Percentiles rank a stretch among this genome's conserved stretches.
Evolutionary conservation across 2,113 vertebrate genomes (phyloP).

Genomic region (Microcebus lehilahytsara): DNA sequence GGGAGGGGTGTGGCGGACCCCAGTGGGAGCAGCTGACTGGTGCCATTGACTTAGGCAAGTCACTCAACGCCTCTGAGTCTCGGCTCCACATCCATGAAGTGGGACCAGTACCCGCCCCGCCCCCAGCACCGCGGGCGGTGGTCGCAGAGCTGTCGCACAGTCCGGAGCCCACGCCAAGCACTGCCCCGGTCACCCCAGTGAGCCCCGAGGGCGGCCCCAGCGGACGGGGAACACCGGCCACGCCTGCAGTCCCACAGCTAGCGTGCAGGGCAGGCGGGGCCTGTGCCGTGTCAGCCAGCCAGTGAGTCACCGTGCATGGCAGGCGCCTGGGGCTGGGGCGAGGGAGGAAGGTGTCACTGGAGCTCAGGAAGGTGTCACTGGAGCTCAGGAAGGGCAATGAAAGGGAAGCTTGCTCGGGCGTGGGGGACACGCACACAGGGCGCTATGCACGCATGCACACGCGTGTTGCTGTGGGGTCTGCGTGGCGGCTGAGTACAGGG

Average conservation of each 20-base stretch:
- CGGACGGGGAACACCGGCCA: not conserved
- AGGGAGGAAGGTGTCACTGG: fast-evolving
- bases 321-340: not conserved
- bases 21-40: too few species aligned
- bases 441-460: fast-evolving
- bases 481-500: not conserved
- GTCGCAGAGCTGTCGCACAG: not conserved
- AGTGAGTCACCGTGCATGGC: not conserved
- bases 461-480: fast-evolving
- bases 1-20: not conserved
- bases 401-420: too few species aligned
- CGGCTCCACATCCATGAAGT: not conserved
- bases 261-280: not conserved
- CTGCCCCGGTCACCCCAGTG: not conserved
- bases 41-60: not conserved
- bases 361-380: fast-evolving
- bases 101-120: not conserved
- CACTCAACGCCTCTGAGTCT: not conserved
- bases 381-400: not conserved
- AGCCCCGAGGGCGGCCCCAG: not conserved
- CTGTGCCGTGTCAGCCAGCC: not conserved
- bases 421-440: not conserved
- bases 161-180: not conserved
- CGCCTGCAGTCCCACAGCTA: fast-evolving
- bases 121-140: fast-evolving